phyloP scores from a whole-genome alignment of 2,888 invertebrate species.

The Yponomeuta cagnagella region DNA sequence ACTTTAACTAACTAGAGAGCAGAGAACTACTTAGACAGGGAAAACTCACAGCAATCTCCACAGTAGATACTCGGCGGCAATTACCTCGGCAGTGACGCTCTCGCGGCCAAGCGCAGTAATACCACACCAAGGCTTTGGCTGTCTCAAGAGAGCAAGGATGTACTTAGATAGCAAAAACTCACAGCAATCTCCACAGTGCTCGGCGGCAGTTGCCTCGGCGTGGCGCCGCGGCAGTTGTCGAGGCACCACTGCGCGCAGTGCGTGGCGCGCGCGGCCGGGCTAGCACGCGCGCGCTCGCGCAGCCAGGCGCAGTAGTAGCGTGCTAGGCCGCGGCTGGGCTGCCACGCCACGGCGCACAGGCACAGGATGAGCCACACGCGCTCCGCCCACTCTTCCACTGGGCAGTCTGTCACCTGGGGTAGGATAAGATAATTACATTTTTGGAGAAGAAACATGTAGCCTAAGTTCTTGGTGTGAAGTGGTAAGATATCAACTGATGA shows the following conservation, averaged over 20 bases:
- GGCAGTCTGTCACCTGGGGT: slow-evolving; percentile 85
- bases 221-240: slow-evolving; percentile 92
- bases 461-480: neutral
- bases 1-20: slow-evolving; percentile 78
- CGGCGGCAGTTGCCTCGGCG: slow-evolving; percentile 89
- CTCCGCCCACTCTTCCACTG: slow-evolving; percentile 87
- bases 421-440: neutral
- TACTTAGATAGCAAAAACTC: slow-evolving; percentile 44
- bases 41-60: slow-evolving; percentile 89
- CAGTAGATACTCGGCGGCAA: slow-evolving; percentile 59
- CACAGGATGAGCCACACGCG: slow-evolving; percentile 93
- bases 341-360: slow-evolving; percentile 93
- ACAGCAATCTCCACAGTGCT: slow-evolving; percentile 95
- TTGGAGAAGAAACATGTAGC: neutral
- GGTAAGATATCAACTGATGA: no score
- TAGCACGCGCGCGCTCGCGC: slow-evolving; percentile 55
- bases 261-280: slow-evolving; percentile 71
- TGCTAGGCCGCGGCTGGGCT: slow-evolving; percentile 88
- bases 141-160: slow-evolving; percentile 87
- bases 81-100: no score
- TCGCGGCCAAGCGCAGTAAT: no score
- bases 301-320: slow-evolving; percentile 82
- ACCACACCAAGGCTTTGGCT: no score
- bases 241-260: slow-evolving; percentile 96
- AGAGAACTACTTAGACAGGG: neutral